Base-by-base conservation (phyloP, 2,797 vertebrate genomes). In the Choloepus didactylus region DNA sequence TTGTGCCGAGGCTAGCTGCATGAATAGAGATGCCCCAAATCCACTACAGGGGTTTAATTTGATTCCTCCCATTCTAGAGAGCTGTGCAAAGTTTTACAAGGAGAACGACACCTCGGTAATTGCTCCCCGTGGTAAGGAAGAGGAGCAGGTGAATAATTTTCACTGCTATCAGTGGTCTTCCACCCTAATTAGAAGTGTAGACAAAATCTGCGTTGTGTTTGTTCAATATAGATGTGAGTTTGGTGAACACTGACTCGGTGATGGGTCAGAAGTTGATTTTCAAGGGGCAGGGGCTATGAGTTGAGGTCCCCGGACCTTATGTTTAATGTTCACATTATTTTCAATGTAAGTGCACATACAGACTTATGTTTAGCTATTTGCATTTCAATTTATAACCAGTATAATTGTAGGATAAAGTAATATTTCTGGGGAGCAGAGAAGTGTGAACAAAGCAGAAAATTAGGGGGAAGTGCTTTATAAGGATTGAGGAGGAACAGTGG, bases 391-490 rank as follows among this genome's bases (percentile, higher is more conserved):
- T 82, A 83, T 73, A 93, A 54, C 85, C 59, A 31, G 95, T 49
- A 31, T 59, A 29, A 86, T 46, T 51, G 90, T 95, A 84, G 86
- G 89, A 44, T 86, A 77, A 87, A 92, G 88, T 76, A 5, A 44
- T 91, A 73, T 93, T 95, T 97, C 93, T 94, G 85, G 77, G 92
- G 92, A 92, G 77, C 95, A 86, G 97, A 79, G 94, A 93, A 72
- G 64, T 83, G 87, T 89, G 85, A 93, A 87, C 21, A 60, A 38
- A 83, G 73, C 77, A 75, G 89, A 75, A 76, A 51, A 56, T 41
- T 38, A 77, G 62, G 51, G 19, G 41, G 87, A 23, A 51, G 67
- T n/a, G 87, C 56, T 73, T 29, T 54, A 0, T 15, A 49, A 79
- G 46, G 72, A 31, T 0, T 7, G 41, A 8, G 69, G 62, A 35